phyloP scores from a whole-genome alignment of 1,140 invertebrate species.

The Diuraphis noxia region DNA sequence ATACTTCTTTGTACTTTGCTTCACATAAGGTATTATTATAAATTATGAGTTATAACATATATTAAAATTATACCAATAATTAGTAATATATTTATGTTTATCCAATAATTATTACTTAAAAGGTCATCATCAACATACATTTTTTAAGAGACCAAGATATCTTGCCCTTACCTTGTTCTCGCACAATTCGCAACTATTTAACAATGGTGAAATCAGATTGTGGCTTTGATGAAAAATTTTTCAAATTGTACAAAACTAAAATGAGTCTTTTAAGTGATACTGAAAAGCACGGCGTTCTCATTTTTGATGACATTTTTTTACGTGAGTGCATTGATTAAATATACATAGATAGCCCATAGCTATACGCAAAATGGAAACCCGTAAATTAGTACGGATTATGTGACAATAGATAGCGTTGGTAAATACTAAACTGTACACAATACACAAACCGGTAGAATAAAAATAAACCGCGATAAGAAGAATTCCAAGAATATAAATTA shows the following conservation, averaged over 20 bases:
- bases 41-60: too few relatives aligned
- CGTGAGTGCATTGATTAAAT: background rate
- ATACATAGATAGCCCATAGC: too few relatives aligned
- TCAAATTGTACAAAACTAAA: background rate
- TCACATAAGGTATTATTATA: background rate
- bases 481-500: too few relatives aligned
- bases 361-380: too few relatives aligned
- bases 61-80: too few relatives aligned
- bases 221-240: background rate
- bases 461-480: too few relatives aligned
- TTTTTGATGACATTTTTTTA: background rate
- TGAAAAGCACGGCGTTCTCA: background rate
- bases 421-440: too few relatives aligned
- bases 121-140: background rate
- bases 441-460: too few relatives aligned
- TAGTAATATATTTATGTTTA: too few relatives aligned
- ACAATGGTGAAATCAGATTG: background rate
- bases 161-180: background rate
- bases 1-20: background rate
- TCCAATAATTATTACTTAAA: too few relatives aligned
- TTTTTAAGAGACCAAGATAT: background rate
- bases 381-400: too few relatives aligned
- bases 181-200: background rate
- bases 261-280: background rate
- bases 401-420: too few relatives aligned